Base-by-base conservation (phyloP, 2,113 vertebrate genomes). In the Anoplopoma fimbria region DNA sequence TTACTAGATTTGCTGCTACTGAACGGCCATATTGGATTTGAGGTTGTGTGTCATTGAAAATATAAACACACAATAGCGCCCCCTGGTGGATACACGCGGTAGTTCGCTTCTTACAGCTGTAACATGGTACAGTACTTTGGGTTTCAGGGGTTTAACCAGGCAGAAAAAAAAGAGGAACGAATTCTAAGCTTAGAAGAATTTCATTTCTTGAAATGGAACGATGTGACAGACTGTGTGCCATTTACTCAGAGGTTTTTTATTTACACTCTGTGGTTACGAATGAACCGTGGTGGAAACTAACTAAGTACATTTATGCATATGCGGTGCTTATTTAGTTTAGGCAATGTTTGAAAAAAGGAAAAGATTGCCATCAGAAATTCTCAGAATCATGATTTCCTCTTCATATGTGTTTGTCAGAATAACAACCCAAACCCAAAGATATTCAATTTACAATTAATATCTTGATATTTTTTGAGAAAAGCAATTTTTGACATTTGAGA, bases 21-120 rank as follows among this genome's bases (percentile, higher is more conserved):
- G 47, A 0, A 58, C 83, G 2, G 91, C 95, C 94, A 94, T 95
- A 0, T 92, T 95, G 79, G 79, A 83, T 81, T 71, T 17, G 36
- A 65, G 34, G 34, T 69, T 42, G 40, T 42, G 40, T 68, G 69
- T 77, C 63, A 61, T 40, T 67, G 36, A 53, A 25, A 25, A 67
- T 60, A 31, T 77, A 84, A 90, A 91, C 47, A 82, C 13, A 67
- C 27, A 60, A 45, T 40, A 69, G 81, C 75, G 75, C 79, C 55
- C 77, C 34, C 82, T 58, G 12, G 42, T 69, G 91, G 88, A 49
- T 0, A n/a, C 0, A 60, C 0, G 0, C 9, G 19, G 51, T 33
- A 40, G n/a, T 19, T 9, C 55, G 12, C 2, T 23, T 23, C 33
- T 0, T 3, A 13, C 3, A n/a, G 15, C 1, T 23, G 29, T 33